Evolutionary conservation across 2,113 vertebrate species (phyloP).

Genomic region (Atlantisia rogersi): DNA sequence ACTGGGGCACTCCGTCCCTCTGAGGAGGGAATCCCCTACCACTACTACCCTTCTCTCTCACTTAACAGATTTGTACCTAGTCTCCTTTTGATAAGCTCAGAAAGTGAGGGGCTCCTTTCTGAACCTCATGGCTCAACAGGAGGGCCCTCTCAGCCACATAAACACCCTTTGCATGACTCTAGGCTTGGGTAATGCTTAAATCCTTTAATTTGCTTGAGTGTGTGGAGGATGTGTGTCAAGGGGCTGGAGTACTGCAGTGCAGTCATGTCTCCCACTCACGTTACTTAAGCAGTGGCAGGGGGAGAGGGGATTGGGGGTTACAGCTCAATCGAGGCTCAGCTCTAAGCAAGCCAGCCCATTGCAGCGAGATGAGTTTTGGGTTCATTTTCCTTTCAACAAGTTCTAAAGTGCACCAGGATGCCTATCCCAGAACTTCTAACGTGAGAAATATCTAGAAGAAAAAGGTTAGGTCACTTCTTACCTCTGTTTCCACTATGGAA

Average conservation of each 20-base stretch:
- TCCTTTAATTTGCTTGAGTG: background rate
- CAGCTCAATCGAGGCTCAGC: no score
- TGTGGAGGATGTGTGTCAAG: no score
- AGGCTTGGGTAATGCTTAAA: background rate
- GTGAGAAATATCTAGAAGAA: background rate
- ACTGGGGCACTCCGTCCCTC: no score
- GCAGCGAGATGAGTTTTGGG: background rate
- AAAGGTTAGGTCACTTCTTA: background rate
- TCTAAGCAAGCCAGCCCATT: background rate
- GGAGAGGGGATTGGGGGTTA: background rate
- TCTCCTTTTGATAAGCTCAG: no score
- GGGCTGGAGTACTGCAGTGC: background rate
- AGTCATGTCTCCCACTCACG: accelerated
- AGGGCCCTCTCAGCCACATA: no score
- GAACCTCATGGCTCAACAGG: no score
- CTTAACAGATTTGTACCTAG: no score
- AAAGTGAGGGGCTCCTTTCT: no score
- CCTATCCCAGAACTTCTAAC: background rate
- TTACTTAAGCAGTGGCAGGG: background rate
- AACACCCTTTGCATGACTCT: no score
- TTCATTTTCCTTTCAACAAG: background rate
- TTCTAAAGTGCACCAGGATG: background rate
- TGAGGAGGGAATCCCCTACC: no score
- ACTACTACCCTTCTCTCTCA: no score
- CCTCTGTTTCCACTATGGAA: background rate